Evolutionary conservation across 2,113 vertebrate species (phyloP).

Genomic region (Bos indicus): DNA sequence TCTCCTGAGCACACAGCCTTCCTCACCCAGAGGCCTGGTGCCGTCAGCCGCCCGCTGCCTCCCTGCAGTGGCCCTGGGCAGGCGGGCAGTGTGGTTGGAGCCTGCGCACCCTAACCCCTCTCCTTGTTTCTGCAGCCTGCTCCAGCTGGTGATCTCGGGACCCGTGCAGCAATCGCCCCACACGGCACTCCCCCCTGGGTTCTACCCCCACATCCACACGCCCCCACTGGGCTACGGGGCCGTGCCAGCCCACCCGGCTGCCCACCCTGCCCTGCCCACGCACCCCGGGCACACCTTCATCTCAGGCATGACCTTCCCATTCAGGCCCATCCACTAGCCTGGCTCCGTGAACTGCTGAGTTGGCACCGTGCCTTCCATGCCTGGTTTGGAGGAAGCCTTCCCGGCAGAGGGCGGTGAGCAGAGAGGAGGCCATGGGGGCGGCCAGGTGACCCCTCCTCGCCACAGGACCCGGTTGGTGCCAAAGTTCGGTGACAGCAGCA

Average conservation of each 20-base stretch:
- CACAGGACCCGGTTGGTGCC: not conserved
- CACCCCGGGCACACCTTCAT: constrained; percentile 86
- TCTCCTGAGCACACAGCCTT: not conserved
- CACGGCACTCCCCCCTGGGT: constrained; percentile 81
- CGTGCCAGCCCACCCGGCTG: constrained; percentile 58
- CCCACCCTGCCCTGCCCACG: constrained; percentile 81
- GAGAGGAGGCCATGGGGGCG: rapidly evolving
- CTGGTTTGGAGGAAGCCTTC: not conserved
- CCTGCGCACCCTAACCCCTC: not conserved
- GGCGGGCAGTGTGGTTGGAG: rapidly evolving
- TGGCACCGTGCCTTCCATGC: constrained; percentile 21
- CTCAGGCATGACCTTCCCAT: constrained; percentile 89
- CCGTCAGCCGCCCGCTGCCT: not conserved
- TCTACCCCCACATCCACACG: constrained; percentile 95
- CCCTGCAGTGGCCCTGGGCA: rapidly evolving
- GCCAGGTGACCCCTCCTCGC: not conserved
- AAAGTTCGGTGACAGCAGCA: not conserved
- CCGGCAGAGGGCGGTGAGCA: not conserved
- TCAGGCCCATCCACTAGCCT: constrained; percentile 88
- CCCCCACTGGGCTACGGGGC: constrained; percentile 87
- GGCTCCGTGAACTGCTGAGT: rapidly evolving
- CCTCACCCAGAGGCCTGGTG: not conserved
- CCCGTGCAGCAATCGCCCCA: constrained; percentile 89
- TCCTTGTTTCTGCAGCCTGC: constrained; percentile 84
- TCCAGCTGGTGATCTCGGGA: constrained; percentile 96